phyloP scores from a whole-genome alignment of 1,140 invertebrate genomes.

The Apis mellifera region Amel_HAv3.1 CM009931.2:18999501-19000000 shows the following conservation, averaged over 20 bases:
- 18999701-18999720: not conserved
- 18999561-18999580: slow-evolving; percentile 13
- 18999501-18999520: slow-evolving; percentile 12
- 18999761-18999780: not conserved
- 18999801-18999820: no score
- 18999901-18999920: slow-evolving; percentile 59
- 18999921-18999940: slow-evolving; percentile 35
- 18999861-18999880: not conserved
- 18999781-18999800: not conserved
- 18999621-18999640: slow-evolving; percentile 22
- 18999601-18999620: slow-evolving; percentile 40
- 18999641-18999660: slow-evolving; percentile 24
- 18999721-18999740: not conserved
- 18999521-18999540: not conserved
- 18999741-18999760: not conserved
- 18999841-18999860: not conserved
- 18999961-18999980: not conserved
- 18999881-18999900: slow-evolving; percentile 20
- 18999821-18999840: no score
- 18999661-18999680: not conserved
- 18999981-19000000: slow-evolving; percentile 7
- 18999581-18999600: slow-evolving; percentile 37
- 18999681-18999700: slow-evolving; percentile 17
- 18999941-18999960: not conserved
- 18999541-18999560: no score